These are phyloP conservation scores for Carterocephalus palaemon DNA, from an alignment of 2,888 invertebrate species.

Conservation along the genomic window DNA sequence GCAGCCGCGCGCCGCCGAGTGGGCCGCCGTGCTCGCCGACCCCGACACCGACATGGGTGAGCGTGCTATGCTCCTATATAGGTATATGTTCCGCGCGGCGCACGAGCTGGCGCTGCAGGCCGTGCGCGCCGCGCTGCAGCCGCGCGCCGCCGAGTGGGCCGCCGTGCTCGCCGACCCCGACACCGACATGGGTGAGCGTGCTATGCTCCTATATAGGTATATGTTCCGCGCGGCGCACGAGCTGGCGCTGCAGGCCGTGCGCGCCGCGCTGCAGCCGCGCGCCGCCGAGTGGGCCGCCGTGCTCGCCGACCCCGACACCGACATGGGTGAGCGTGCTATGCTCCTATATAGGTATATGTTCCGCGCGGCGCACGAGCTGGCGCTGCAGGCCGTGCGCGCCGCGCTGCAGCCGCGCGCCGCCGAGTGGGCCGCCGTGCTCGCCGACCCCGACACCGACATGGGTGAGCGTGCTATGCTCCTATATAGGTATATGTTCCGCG, in stretches of 20 bases:
- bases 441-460: conserved; percentile 39
- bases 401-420: conserved; percentile 44
- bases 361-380: conserved; percentile 48
- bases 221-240: too few species aligned
- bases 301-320: conserved; percentile 43
- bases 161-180: conserved; percentile 44
- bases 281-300: conserved; percentile 51
- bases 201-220: too few species aligned
- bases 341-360: too few species aligned
- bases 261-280: conserved; percentile 48
- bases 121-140: conserved; percentile 48
- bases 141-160: conserved; percentile 51
- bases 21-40: conserved; percentile 51
- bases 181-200: conserved; percentile 39
- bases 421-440: conserved; percentile 54
- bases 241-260: conserved; percentile 43
- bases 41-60: conserved; percentile 42
- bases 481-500: too few species aligned
- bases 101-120: conserved; percentile 46
- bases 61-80: too few species aligned
- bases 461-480: too few species aligned
- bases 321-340: conserved; percentile 42
- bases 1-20: conserved; percentile 43
- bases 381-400: conserved; percentile 45
- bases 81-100: too few species aligned